Evolutionary conservation across 1,140 invertebrate genomes (phyloP), one percentile per base, ranked within the genome.

Genomic region (Bombus huntii): DNA sequence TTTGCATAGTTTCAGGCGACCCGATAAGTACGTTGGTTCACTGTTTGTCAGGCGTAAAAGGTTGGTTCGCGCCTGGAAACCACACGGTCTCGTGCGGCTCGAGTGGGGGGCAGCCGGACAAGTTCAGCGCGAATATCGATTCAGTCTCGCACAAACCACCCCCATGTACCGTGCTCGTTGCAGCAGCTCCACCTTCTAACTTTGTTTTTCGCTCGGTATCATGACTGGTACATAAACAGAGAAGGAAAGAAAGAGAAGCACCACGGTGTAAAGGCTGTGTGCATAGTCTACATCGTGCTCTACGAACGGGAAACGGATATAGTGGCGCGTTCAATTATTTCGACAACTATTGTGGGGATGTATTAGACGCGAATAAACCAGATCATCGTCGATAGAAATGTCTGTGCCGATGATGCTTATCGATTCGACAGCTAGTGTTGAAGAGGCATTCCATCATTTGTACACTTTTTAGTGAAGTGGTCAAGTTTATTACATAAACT

Each of bases 131-230:
- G 59, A 87, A 87, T 93, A 93, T 93, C 92, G 92, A 93, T 93
- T 93, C 92, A 92, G 92, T 93, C 92, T 90, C 87, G 90, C 87
- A 87, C 88, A 92, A 92, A 91, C 92, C 90, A 93, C 92, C 93
- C 93, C 89, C 89, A 85, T 83, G 88, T 85, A 83, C 62, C 80
- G 87, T 84, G 74, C 68, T 72, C 77, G 86, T 80, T 81, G 88
- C 83, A 74, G 77, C 72, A 85, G 88, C 78, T 83, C 82, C 88
- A 87, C 86, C 75, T 82, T 87, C 65, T 71, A 84, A 86, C 39
- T 86, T 81, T 73, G 70, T 81, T 87, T 83, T 83, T 62, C 22
- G 70, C 62, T 87, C 78, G 71, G 79, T 81, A 76, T 78, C 75
- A 88, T 89, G 87, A 74, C 76, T 82, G 81, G 79, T 78, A 74